Evolutionary conservation across 2,888 invertebrate species (phyloP), one percentile per base, ranked within the genome.

Genomic region (Pheosia tremula): DNA sequence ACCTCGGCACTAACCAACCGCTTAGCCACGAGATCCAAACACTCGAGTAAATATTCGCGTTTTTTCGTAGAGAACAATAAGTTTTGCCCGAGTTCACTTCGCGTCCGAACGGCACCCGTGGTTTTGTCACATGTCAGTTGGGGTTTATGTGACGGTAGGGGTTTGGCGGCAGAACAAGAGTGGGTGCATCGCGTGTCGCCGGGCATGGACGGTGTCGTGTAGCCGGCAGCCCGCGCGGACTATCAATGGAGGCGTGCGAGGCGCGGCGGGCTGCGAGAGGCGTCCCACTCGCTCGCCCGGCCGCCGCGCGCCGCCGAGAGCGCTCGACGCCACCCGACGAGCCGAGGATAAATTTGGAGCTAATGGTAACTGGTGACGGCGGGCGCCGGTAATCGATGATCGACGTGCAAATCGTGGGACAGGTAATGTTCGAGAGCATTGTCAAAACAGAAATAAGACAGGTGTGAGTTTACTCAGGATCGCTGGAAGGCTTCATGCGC

Each of bases 281-380:
- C 86, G 81, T 85, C 87, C 84, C 85, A 77, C 83, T 82, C 84
- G 81, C 86, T 81, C 84, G 82, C 84, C 82, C 80, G 71, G 73
- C 72, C 74, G 70, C 70, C 74, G 77, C 72, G 66, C 69, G 59
- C 58, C 59, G 59, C 86, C 90, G 90, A 89, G 75, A 66, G 75
- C 75, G 74, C 80, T 84, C 92, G 91, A 90, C 85, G 83, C 81
- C 81, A 80, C 85, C 89, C 91, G 56, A 45, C 91, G 56, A 56
- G 41, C 56, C 43, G 91, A 92, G 87, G 91, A 87, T 93, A 90
- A 90, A 90, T 92, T 93, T 92, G 92, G 92, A 91, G 89, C 91
- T 91, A 89, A 91, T 89, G 81, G 87, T 85, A 89, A 88, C 88
- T 84, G 86, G 84, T 85, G 83, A 81, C 85, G 85, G 84, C 87